Base-by-base conservation (phyloP, 92 coral and sea anemone species). In the Ricordea florida region DNA sequence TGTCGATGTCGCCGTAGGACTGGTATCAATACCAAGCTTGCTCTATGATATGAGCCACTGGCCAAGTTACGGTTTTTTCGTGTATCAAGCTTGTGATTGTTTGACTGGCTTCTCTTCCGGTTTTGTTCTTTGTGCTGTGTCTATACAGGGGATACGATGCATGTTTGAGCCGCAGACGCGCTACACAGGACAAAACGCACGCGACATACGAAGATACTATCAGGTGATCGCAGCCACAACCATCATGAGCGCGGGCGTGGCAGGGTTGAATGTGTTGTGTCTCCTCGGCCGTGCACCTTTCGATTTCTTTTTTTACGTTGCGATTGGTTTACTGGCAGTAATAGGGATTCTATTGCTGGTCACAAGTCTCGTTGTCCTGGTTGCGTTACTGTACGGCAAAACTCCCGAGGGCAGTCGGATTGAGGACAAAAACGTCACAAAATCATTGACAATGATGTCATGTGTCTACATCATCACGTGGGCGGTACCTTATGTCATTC, bases 41-140 rank as follows among this genome's bases (percentile, higher is more conserved):
- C 41, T 73, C 23, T 81, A 86, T 71, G 81, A 86, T 51, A 17
- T 86, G 56, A 16, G 28, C 34, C 45, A 69, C 41, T 80, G 92
- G 92, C 92, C 92, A 9, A 67, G 57, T 24, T 59, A 46, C 20
- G 45, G 74, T 17, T 86, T 56, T 41, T 65, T 63, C 23, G 61
- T 75, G 11, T 86, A 86, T 36, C 87, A 86, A 43, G 87, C 83
- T 6, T 29, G 56, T 47, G 92, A 86, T 45, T 75, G 83, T 10
- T 13, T 36, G 29, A 60, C 84, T 21, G 87, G 92, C 1, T 67
- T 81, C 5, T 73, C 66, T 10, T 57, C 69, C 1, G 52, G 72
- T 2, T 69, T 82, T 41, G 49, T 84, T 38, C 71, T 85, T 20
- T 72, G 69, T n/a, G 73, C 72, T 18, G 65, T 85, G 14, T 79